Conservation (phyloP, 1,140 invertebrate species). For the Nomia melanderi region DNA sequence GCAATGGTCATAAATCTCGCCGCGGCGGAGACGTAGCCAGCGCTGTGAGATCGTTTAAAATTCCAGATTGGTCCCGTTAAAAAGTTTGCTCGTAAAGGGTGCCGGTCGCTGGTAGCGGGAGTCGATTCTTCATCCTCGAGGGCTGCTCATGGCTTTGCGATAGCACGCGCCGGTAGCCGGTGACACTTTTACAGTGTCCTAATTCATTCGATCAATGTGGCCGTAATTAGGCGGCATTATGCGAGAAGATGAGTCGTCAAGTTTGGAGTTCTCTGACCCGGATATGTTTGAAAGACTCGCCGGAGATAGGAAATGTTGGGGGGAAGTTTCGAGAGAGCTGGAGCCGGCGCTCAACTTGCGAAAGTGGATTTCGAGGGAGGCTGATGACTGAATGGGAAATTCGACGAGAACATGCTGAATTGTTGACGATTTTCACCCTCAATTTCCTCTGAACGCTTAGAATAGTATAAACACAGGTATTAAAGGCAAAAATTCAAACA, state of each 20-base stretch:
- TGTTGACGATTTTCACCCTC: not conserved
- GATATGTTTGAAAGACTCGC: slow-evolving; percentile 22
- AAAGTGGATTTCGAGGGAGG: slow-evolving; percentile 31
- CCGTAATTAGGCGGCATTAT: slow-evolving; percentile 54
- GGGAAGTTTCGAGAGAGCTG: slow-evolving; percentile 6
- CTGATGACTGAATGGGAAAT: slow-evolving; percentile 25
- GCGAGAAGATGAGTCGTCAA: slow-evolving; percentile 41
- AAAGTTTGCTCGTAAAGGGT: slow-evolving; percentile 53
- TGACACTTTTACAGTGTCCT: slow-evolving; percentile 52
- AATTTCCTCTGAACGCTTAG: not conserved
- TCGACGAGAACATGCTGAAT: not conserved
- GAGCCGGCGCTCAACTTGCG: slow-evolving; percentile 13
- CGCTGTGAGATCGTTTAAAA: slow-evolving; percentile 42
- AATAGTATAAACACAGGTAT: not conserved
- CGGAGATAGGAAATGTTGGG: slow-evolving; percentile 15
- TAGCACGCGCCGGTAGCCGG: slow-evolving; percentile 13
- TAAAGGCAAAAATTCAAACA: no score
- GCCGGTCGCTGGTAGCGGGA: not conserved
- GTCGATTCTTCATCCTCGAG: slow-evolving; percentile 7
- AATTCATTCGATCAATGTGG: slow-evolving; percentile 37
- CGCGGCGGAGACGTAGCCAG: not conserved
- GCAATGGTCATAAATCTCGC: slow-evolving; percentile 44
- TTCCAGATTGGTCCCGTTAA: slow-evolving; percentile 49
- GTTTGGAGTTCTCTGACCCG: slow-evolving; percentile 21
- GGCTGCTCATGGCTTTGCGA: not conserved